Base-by-base conservation (phyloP, 2,113 vertebrate species). In the Canis aureus region DNA sequence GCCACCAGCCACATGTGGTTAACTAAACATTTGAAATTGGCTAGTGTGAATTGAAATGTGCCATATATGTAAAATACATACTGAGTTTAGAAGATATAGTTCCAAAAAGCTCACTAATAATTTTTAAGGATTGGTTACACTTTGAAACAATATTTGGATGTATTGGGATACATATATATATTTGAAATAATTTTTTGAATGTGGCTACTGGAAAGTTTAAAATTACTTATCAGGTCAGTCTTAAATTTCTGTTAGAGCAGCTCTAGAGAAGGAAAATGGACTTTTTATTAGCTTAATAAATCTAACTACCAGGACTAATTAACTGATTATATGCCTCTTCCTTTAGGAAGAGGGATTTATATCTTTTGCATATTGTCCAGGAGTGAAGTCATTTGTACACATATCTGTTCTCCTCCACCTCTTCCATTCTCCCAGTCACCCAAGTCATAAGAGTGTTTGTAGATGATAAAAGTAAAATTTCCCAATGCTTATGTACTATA, bases 261-360 rank as follows among this genome's bases (percentile, higher is more conserved):
- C 55, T 80, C 84, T 93, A 82, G 66, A 76, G 49, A 78, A 38
- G 35, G 6, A 89, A 27, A 27, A 87, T 73, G 49, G n/a, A 10
- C 81, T 73, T 96, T 71, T 94, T 76, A 51, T 88, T 76, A 84
- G 84, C n/a, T 23, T 55, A 84, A 2, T 80, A 64, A 43, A 51
- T 83, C 60, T 3, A 53, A 53, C 23, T 62, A 19, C 29, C 11
- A 43, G 64, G 49, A 4, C 32, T 86, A 32, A 38, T 89, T 86
- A 59, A 64, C 64, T 67, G 25, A 85, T 79, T 43, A 71, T 83
- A 71, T 81, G 55, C 22, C 43, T 89, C 4, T 89, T 55, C 29
- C 62, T 82, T 83, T 12, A 83, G 62, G 64, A 93, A 89, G 29
- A 81, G 20, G 57, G 29, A 55, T 87, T 66, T 80, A 5, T 57